Evolutionary conservation across 2,113 vertebrate genomes (phyloP).

Genomic region (Zosterops borbonicus): DNA sequence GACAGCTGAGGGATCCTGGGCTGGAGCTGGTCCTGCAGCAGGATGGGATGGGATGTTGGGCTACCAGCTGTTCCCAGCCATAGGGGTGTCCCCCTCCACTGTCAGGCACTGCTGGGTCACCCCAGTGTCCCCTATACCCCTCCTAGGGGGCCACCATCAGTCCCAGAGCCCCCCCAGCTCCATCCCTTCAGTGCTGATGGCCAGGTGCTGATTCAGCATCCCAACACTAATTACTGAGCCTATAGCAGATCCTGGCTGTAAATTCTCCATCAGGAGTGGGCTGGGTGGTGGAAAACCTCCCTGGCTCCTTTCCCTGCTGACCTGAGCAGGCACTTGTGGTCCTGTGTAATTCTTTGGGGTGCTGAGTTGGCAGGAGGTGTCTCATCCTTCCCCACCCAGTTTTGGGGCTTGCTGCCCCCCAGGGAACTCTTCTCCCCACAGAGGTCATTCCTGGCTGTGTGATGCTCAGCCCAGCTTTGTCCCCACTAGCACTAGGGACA

Average conservation of each 20-base stretch:
- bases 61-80: accelerated
- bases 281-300: not conserved
- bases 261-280: not conserved
- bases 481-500: not conserved
- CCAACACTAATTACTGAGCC: not conserved
- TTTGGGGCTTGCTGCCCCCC: not conserved
- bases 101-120: not conserved
- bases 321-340: not conserved
- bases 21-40: not conserved
- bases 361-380: not conserved
- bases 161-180: not conserved
- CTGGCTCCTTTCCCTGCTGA: constrained; percentile 6
- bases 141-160: accelerated
- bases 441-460: not conserved
- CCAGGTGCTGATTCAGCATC: constrained; percentile 42
- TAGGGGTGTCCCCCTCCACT: not conserved
- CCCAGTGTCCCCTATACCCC: not conserved
- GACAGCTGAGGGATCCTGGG: not conserved
- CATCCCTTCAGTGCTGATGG: accelerated
- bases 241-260: not conserved
- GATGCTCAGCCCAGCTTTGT: not conserved
- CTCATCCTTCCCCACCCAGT: not conserved
- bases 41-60: not conserved
- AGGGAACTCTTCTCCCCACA: not conserved
- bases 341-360: not conserved